phyloP scores from a whole-genome alignment of 2,888 invertebrate genomes.

The Drosophila falleni region DNA sequence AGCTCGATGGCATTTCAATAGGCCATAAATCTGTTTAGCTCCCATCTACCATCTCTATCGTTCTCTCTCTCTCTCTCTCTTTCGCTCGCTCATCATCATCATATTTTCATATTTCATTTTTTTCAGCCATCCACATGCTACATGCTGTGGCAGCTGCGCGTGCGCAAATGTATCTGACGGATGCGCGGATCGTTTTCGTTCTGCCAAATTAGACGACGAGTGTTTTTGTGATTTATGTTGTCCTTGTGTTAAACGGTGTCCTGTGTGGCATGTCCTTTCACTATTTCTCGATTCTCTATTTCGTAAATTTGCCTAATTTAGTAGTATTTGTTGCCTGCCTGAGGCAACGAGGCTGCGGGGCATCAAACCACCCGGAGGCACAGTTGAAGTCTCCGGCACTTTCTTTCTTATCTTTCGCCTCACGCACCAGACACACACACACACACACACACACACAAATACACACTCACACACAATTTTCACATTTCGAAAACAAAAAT shows the following conservation, averaged over 20 bases:
- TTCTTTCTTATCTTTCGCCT: slow-evolving; percentile 50
- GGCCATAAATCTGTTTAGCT: slow-evolving; percentile 69
- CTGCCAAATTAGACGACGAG: slow-evolving; percentile 73
- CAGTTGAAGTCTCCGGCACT: slow-evolving; percentile 25
- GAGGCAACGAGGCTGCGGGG: slow-evolving; percentile 5
- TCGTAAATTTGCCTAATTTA: slow-evolving; percentile 73
- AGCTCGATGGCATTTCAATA: slow-evolving; percentile 63
- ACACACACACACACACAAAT: slow-evolving; percentile 38
- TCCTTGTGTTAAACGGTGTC: slow-evolving; percentile 29
- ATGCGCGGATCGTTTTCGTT: slow-evolving; percentile 65
- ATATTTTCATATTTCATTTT: slow-evolving; percentile 67
- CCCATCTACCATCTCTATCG: slow-evolving; percentile 8
- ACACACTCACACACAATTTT: slow-evolving; percentile 35
- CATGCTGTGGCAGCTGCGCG: slow-evolving; percentile 62
- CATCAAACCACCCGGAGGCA: slow-evolving; percentile 29
- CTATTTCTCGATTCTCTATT: slow-evolving; percentile 24
- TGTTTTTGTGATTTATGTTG: slow-evolving; percentile 63
- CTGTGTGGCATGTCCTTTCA: slow-evolving; percentile 33
- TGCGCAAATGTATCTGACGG: slow-evolving; percentile 71
- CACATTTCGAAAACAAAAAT: slow-evolving; percentile 18
- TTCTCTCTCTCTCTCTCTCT: slow-evolving; percentile 17
- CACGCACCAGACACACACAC: slow-evolving; percentile 33
- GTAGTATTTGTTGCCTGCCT: background rate
- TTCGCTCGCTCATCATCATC: slow-evolving; percentile 72
- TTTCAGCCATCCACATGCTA: slow-evolving; percentile 46